phyloP scores from a whole-genome alignment of 2,113 vertebrate genomes.

The Sander lucioperca region DNA sequence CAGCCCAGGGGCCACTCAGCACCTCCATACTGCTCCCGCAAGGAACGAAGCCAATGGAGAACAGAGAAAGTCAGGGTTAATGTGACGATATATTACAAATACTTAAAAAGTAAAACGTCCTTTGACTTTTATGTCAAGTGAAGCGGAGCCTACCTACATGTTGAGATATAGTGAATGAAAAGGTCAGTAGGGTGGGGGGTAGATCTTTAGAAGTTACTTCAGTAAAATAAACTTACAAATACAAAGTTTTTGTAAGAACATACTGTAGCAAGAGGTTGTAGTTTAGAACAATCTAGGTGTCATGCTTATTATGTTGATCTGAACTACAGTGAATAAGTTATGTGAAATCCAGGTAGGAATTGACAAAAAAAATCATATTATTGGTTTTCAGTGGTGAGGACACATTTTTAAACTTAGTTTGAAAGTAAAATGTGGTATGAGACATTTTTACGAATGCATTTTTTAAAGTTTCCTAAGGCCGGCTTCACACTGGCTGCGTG shows the following conservation, averaged over 20 bases:
- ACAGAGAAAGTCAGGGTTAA: neutral
- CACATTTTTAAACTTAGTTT: neutral
- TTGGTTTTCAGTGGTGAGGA: neutral
- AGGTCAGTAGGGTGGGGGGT: neutral
- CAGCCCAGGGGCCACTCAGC: conserved; percentile 70
- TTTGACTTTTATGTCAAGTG: neutral
- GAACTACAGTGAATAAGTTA: neutral
- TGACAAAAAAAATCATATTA: neutral
- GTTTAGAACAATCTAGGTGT: neutral
- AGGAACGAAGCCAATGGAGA: neutral
- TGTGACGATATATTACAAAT: neutral
- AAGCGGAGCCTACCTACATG: neutral
- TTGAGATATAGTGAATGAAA: neutral
- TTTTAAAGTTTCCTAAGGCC: neutral
- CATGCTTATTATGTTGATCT: neutral
- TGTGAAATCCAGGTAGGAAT: neutral
- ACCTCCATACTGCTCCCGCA: conserved; percentile 64
- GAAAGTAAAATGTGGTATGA: neutral
- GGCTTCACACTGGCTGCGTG: too few relatives aligned
- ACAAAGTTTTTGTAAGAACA: neutral
- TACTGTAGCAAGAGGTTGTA: neutral
- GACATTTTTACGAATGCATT: neutral
- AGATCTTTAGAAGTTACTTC: neutral
- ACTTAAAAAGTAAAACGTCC: neutral
- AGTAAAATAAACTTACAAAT: neutral